Evolutionary conservation across 1,140 invertebrate genomes (phyloP).

Genomic region (Papilio polytes): DNA sequence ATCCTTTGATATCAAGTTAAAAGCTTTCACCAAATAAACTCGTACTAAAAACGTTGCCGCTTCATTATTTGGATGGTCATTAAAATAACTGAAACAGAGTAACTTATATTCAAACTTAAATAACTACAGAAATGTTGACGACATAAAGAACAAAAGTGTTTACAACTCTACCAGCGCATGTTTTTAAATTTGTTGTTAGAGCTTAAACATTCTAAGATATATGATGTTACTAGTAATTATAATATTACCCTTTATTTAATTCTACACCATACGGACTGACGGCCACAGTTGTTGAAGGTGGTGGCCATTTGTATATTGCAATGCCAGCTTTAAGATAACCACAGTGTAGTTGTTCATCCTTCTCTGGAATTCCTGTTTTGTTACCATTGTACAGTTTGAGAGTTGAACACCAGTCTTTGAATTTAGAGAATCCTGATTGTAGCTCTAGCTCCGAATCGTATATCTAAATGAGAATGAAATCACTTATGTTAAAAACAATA

Average conservation of each 20-base stretch:
- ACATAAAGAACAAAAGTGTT: too few relatives aligned
- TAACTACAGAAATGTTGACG: background rate
- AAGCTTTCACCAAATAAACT: slow-evolving; percentile 90
- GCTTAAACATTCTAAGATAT: background rate
- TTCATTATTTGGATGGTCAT: slow-evolving; percentile 87
- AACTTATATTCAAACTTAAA: slow-evolving; percentile 40
- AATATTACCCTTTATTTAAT: slow-evolving; percentile 66
- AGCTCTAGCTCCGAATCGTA: slow-evolving; percentile 90
- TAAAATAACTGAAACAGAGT: slow-evolving; percentile 84
- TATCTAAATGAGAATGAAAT: slow-evolving; percentile 82
- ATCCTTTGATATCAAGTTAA: slow-evolving; percentile 90
- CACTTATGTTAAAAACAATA: background rate
- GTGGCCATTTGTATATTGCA: slow-evolving; percentile 72
- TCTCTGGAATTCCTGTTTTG: slow-evolving; percentile 85
- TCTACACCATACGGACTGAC: slow-evolving; percentile 70
- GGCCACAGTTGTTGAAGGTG: slow-evolving; percentile 65
- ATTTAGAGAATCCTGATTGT: slow-evolving; percentile 90
- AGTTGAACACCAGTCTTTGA: slow-evolving; percentile 90
- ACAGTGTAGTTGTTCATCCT: slow-evolving; percentile 87
- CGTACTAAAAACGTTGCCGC: slow-evolving; percentile 89
- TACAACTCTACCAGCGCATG: too few relatives aligned
- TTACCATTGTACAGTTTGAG: slow-evolving; percentile 91
- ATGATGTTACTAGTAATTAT: background rate
- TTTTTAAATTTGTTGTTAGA: background rate
- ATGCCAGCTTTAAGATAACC: slow-evolving; percentile 81